Evolutionary conservation across 2,888 invertebrate genomes (phyloP).

Genomic region (Heliconius sara): DNA sequence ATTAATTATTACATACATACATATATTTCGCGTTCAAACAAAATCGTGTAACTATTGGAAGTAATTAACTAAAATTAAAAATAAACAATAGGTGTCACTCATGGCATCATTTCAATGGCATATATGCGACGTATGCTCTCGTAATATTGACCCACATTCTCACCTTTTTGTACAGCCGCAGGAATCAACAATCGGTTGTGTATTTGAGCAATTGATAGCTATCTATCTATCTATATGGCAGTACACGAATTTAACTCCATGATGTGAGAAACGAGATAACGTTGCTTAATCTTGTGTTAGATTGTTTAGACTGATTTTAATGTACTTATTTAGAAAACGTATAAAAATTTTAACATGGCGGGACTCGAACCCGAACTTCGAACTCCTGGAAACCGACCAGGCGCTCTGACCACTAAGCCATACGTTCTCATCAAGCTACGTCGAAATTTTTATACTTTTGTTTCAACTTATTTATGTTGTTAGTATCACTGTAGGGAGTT

Average conservation of each 20-base stretch:
- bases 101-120: conserved; percentile 50
- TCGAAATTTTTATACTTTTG: too few species aligned
- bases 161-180: conserved; percentile 63
- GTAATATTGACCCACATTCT: conserved; percentile 54
- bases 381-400: too few species aligned
- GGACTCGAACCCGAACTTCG: too few species aligned
- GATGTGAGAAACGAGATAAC: conserved; percentile 4
- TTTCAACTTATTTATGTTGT: too few species aligned
- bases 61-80: conserved; percentile 18
- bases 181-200: conserved; percentile 52
- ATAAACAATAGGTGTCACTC: conserved; percentile 35
- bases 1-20: neutral
- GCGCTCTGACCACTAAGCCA: too few species aligned
- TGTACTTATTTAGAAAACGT: too few species aligned
- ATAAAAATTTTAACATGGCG: too few species aligned
- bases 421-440: too few species aligned
- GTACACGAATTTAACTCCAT: conserved; percentile 29
- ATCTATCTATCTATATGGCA: conserved; percentile 49
- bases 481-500: too few species aligned
- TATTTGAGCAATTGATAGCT: conserved; percentile 56
- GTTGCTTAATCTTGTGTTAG: conserved; percentile 7
- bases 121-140: conserved; percentile 54
- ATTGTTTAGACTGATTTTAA: neutral
- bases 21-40: neutral
- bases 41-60: conserved; percentile 4